Evolutionary conservation across 2,888 invertebrate genomes (phyloP).

Genomic region (Sicus ferrugineus): DNA sequence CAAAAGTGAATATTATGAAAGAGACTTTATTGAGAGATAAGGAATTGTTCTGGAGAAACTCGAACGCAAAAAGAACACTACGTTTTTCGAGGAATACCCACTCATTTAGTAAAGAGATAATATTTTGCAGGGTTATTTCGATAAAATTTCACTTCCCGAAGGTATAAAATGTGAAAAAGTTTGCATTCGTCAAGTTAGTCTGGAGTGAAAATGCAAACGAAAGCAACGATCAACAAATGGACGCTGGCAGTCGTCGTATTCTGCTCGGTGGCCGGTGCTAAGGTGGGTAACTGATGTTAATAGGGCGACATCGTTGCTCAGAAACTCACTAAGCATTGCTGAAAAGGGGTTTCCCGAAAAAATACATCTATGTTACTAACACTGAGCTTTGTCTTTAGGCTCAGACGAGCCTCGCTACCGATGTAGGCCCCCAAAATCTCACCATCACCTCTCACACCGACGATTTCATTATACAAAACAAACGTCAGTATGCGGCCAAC

Average conservation of each 20-base stretch:
- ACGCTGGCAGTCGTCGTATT: not conserved
- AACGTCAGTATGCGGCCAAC: constrained; percentile 37
- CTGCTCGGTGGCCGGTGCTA: not conserved
- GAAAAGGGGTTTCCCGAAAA: not conserved
- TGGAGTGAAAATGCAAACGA: constrained; percentile 16
- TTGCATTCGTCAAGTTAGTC: constrained; percentile 1
- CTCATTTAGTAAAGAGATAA: too few species aligned
- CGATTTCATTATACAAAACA: constrained; percentile 40
- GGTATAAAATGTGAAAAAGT: constrained; percentile 25
- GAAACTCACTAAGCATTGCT: not conserved
- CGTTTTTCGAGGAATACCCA: too few species aligned
- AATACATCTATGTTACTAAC: not conserved
- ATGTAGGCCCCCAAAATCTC: not conserved
- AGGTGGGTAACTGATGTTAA: not conserved
- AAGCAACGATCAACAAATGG: not conserved
- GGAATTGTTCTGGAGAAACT: too few species aligned
- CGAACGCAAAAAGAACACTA: too few species aligned
- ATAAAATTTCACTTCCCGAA: too few species aligned
- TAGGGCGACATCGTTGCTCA: not conserved
- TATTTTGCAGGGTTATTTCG: too few species aligned
- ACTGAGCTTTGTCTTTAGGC: not conserved
- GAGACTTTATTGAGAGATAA: too few species aligned
- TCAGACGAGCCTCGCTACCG: not conserved
- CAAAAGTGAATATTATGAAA: too few species aligned
- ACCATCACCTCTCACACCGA: constrained; percentile 27